Evolutionary conservation across 1,140 invertebrate species (phyloP), one percentile per base, ranked within the genome.

Genomic region (Radopholus similis): DNA sequence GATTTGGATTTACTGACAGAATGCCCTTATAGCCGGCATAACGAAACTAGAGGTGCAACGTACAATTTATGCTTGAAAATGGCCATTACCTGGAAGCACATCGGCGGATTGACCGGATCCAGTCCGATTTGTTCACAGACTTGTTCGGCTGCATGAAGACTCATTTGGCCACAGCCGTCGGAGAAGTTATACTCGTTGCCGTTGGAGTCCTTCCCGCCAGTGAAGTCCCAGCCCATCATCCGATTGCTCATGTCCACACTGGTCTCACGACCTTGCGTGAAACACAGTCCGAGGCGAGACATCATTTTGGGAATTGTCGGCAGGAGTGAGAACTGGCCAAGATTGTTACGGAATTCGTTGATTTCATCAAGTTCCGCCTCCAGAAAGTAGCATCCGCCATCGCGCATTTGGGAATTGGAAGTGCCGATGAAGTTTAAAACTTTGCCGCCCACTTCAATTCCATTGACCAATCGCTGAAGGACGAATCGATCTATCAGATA

Each of bases 381-480:
- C 35, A 75, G 47, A 57, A 75, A 77, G 28, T 77, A 76, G 34
- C 75, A 75, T 1, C 73, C 73, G 6, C 71, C 57, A 26, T 75
- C 73, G 2, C 73, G 70, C 71, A 75, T 55, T 56, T 77, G 75
- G 11, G 74, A 77, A 47, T 75, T 75, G 4, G 73, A 75, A 9
- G 71, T 66, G 2, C 75, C 73, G 26, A 75, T 40, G 32, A 72
- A 74, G 54, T 44, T 76, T 44, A 72, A 75, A 30, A 28, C 6
- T 55, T 59, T 59, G 34, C 66, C 40, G 15, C 18, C 57, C 58
- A 73, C 42, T n/a, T 1, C 6, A 30, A 70, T 60, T 8, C 71
- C 71, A 11, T 60, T 15, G 37, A 40, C 34, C 38, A 73, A 56
- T 15, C 34, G 35, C 13, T 68, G 60, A 8, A 26, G 26, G 18